Evolutionary conservation across 2,113 vertebrate species (phyloP), one percentile per base, ranked within the genome.

Genomic region (Willisornis vidua): DNA sequence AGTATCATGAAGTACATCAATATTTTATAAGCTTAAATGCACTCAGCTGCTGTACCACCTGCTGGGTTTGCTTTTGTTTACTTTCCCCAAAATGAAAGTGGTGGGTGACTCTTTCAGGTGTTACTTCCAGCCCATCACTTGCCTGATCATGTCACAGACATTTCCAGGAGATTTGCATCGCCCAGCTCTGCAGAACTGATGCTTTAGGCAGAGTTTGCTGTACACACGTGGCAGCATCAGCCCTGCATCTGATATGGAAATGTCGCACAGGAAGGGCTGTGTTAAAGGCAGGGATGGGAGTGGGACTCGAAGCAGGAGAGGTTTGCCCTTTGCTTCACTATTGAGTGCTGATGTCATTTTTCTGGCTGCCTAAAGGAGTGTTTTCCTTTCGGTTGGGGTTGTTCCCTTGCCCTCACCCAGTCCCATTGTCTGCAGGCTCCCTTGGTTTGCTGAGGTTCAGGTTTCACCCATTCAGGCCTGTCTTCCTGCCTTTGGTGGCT

Each of bases 401-500:
- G 31, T 93, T 93, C 2, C 0, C 66, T 75, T 85, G 73, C 65
- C 63, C 59, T 78, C 43, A 3, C 59, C 31, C 37, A 16, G 48
- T n/a, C 33, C 89, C 57, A 62, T 83, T 96, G 89, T 93, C 65
- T 62, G 1, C 37, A 16, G 54, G 26, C 72, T 79, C 55, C 66
- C 9, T 17, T 57, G 70, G 39, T 91, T 73, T 79, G 85, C 26
- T 41, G 85, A 90, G 58, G 39, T 83, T 92, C 65, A n/a, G 15
- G 41, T 81, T 93, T 63, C 59, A 77, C 61, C 23, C 31, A 74
- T 67, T 78, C 43, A 85, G 35, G 72, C 11, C 43, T 54, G 45
- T 61, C 57, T 91, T 95, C 94, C 92, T 94, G 90, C 80, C 86
- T 88, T 77, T 78, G 55, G 74, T 68, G 43, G 39, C 75, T 89